Base-by-base conservation (phyloP, 1,140 invertebrate genomes). In the Drosophila lacteicornis region DNA sequence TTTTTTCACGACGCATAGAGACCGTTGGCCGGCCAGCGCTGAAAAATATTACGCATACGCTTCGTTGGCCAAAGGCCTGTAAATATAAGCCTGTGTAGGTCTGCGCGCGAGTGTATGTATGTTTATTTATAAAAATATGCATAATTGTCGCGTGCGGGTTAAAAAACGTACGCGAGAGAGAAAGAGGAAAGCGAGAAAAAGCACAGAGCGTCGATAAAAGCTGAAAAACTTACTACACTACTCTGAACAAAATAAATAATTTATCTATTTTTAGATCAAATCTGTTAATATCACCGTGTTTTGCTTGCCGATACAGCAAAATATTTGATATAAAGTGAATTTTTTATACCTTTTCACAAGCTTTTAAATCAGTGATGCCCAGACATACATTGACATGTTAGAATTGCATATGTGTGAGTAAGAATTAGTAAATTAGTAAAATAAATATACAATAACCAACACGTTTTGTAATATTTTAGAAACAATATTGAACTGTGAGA, bases 121-220 rank as follows among this genome's bases (percentile, higher is more conserved):
- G 65, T 82, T 82, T 86, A 86, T 86, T 86, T 85, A 60, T 86
- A 82, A 78, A 78, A 85, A 86, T 86, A 82, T 86, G 65, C 82
- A 85, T 85, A 85, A 85, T 86, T 85, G 82, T 86, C 82, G 82
- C 82, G 82, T 85, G 82, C 75, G 79, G 51, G 75, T 40, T 79
- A 40, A 86, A 68, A 81, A 55, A 73, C 22, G 11, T 11, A 19
- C 12, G 19, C 17, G 15, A 62, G 42, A 57, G 61, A 45, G 42
- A 57, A 25, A 27, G 46, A 67, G 53, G 19, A 55, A 38, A 55
- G 53, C 25, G 7, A 55, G 53, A 67, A 51, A 71, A 57, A 45
- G n/a, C 36, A 27, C 51, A 58, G 46, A 25, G 51, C 53, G 46
- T 27, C 25, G 70, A 63, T 49, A 22, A 61, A 61, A 55, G 17